phyloP scores from a whole-genome alignment of 2,888 invertebrate genomes.

The Marronus borbonicus region DNA sequence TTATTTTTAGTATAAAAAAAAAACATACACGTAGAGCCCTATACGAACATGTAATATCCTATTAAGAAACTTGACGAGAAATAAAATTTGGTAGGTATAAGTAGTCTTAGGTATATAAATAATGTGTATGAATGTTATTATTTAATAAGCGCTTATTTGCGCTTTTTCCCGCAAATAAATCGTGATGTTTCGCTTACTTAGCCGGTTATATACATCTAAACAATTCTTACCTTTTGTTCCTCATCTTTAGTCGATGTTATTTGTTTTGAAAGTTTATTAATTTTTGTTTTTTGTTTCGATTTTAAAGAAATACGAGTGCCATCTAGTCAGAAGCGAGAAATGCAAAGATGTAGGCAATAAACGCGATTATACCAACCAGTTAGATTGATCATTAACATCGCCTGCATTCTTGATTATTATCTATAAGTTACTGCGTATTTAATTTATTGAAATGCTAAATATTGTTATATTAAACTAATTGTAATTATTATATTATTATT shows the following conservation, averaged over 20 bases:
- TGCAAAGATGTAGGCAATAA: slow-evolving; percentile 24
- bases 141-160: slow-evolving; percentile 53
- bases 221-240: neutral
- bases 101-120: slow-evolving; percentile 45
- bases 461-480: neutral
- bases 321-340: slow-evolving; percentile 64
- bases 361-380: slow-evolving; percentile 11
- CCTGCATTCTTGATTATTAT: slow-evolving; percentile 13
- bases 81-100: slow-evolving; percentile 64
- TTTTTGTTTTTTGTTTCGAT: slow-evolving; percentile 50
- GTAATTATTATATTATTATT: slow-evolving; percentile 18
- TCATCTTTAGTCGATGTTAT: slow-evolving; percentile 27
- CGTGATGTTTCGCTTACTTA: slow-evolving; percentile 49
- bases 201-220: slow-evolving; percentile 19
- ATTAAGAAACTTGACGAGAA: slow-evolving; percentile 39
- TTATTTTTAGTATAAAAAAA: slow-evolving; percentile 51
- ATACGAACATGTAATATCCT: slow-evolving; percentile 25
- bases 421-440: slow-evolving; percentile 7
- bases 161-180: slow-evolving; percentile 52
- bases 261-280: slow-evolving; percentile 57
- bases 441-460: slow-evolving; percentile 24
- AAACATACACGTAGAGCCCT: slow-evolving; percentile 66
- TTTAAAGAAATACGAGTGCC: slow-evolving; percentile 64
- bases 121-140: slow-evolving; percentile 33
- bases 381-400: neutral